These are phyloP conservation scores for Andricus quercusramuli DNA, from an alignment of 2,888 invertebrate species.

Conservation along the genomic window DNA sequence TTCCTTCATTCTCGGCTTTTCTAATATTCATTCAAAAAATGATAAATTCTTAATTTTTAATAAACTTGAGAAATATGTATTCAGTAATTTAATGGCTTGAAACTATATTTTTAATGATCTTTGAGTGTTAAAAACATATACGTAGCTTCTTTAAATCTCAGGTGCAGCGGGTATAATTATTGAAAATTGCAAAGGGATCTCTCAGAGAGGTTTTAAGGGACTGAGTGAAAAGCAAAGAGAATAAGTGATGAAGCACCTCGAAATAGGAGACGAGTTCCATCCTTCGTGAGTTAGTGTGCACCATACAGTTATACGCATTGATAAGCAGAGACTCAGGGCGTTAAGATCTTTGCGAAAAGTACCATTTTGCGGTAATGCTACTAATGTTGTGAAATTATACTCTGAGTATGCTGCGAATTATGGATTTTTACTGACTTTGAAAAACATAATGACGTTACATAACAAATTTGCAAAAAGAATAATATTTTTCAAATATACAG, in stretches of 20 bases:
- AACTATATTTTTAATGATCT: not conserved
- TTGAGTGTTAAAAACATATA: not conserved
- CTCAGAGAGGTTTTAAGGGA: constrained; percentile 25
- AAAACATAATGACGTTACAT: not conserved
- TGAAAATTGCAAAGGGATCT: constrained; percentile 20
- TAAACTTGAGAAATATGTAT: not conserved
- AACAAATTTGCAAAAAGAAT: not conserved
- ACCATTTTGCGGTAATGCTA: not conserved
- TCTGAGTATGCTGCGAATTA: not conserved
- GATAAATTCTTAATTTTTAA: not conserved
- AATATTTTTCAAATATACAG: too few species aligned
- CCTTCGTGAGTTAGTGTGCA: constrained; percentile 22
- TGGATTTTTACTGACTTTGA: not conserved
- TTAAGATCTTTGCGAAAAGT: not conserved
- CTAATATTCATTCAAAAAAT: too few species aligned
- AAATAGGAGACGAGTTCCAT: constrained; percentile 3
- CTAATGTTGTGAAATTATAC: not conserved
- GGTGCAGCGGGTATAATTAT: not conserved
- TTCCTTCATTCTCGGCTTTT: too few species aligned
- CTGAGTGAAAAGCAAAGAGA: constrained; percentile 39
- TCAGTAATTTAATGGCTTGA: not conserved
- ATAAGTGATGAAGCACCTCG: constrained; percentile 47
- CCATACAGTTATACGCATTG: not conserved
- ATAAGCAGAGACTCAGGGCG: not conserved
- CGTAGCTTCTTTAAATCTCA: not conserved